phyloP scores from a whole-genome alignment of 1,140 invertebrate species.

The Uloborus diversus region DNA sequence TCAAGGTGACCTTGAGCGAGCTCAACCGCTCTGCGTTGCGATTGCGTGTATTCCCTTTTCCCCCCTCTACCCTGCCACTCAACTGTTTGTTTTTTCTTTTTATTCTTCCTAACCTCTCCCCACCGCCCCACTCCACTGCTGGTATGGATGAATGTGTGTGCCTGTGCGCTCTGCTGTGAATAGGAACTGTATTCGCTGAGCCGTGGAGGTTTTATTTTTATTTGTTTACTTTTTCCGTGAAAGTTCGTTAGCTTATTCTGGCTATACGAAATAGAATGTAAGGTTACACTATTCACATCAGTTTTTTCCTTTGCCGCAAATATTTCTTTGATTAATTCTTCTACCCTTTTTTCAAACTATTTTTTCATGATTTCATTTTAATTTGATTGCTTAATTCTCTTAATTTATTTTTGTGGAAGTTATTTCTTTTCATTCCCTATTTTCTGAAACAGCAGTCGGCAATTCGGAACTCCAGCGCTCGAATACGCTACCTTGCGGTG shows the following conservation, averaged over 20 bases:
- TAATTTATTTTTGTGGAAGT: too few relatives aligned
- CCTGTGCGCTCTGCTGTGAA: slow-evolving; percentile 51
- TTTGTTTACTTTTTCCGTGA: slow-evolving; percentile 49
- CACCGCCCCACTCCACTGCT: slow-evolving; percentile 4
- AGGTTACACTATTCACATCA: slow-evolving; percentile 23
- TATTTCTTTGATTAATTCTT: too few relatives aligned
- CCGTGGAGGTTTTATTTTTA: slow-evolving; percentile 41
- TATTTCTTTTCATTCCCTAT: too few relatives aligned
- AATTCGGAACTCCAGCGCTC: too few relatives aligned
- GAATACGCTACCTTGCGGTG: too few relatives aligned
- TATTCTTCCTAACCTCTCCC: slow-evolving; percentile 2
- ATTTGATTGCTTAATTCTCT: too few relatives aligned
- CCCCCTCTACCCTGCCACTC: not conserved
- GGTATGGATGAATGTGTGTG: slow-evolving; percentile 34
- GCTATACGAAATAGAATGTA: slow-evolving; percentile 53
- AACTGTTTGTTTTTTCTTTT: slow-evolving; percentile 40
- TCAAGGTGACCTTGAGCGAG: slow-evolving; percentile 42
- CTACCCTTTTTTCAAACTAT: too few relatives aligned
- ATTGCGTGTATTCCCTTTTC: slow-evolving; percentile 40
- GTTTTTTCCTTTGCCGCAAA: slow-evolving; percentile 1
- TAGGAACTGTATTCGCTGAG: slow-evolving; percentile 54
- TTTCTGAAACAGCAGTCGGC: too few relatives aligned
- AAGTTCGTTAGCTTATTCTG: slow-evolving; percentile 52
- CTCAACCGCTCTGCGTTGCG: slow-evolving; percentile 33
- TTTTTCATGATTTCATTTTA: too few relatives aligned